A percentile compares a stretch with the other conserved stretches of the same genome.
Conservation (phyloP, 2,797 vertebrate species). For the Bufotes viridis region DNA sequence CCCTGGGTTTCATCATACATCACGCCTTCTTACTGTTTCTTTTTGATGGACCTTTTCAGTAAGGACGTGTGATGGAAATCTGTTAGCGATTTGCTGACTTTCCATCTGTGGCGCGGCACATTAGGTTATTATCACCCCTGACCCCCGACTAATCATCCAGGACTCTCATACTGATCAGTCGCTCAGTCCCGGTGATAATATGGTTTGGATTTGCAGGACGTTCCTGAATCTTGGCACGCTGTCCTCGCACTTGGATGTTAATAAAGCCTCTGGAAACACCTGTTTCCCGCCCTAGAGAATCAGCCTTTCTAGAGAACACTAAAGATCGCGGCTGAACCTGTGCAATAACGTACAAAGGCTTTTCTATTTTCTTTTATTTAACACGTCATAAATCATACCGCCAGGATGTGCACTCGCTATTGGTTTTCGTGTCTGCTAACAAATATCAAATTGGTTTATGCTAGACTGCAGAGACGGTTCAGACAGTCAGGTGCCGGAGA, state of each 20-base stretch:
- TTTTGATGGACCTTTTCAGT: not conserved
- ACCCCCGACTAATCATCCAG: slow-evolving; percentile 1
- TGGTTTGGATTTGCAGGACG: slow-evolving; percentile 10
- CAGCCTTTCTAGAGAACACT: slow-evolving; percentile 14
- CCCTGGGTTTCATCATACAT: not conserved
- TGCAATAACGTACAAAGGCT: slow-evolving; percentile 31
- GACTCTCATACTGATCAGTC: slow-evolving; percentile 31
- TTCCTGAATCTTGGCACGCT: slow-evolving; percentile 19
- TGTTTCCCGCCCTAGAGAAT: slow-evolving; percentile 52
- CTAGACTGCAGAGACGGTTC: not conserved
- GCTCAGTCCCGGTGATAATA: slow-evolving; percentile 30
- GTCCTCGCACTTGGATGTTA: slow-evolving; percentile 7
- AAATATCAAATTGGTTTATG: not conserved
- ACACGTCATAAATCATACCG: slow-evolving; percentile 43
- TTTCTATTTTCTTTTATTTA: slow-evolving; percentile 49
- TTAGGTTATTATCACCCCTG: slow-evolving; percentile 23
- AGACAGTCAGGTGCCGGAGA: not conserved
- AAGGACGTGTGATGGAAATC: not conserved
- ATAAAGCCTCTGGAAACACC: slow-evolving; percentile 54
- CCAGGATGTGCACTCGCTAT: slow-evolving; percentile 7
- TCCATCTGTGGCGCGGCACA: not conserved
- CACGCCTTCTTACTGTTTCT: not conserved
- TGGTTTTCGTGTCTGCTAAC: slow-evolving; percentile 15
- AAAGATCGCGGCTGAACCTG: slow-evolving; percentile 18
- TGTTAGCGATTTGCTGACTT: not conserved